phyloP scores from a whole-genome alignment of 2,113 vertebrate genomes.

The Urocitellus parryii region DNA sequence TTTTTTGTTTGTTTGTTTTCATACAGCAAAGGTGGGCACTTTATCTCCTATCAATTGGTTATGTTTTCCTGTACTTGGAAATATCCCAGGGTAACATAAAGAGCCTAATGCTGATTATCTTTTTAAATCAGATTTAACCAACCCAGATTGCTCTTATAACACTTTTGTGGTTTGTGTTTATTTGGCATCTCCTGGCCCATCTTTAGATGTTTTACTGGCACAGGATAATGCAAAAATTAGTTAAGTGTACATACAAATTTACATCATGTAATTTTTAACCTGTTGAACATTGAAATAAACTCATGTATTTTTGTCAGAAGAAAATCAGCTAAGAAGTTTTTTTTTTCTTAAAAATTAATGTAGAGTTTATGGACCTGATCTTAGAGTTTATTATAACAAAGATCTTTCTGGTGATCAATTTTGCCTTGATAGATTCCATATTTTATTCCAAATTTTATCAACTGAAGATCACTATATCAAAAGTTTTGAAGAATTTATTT shows the following conservation, averaged over 20 bases:
- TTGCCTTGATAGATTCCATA: background rate
- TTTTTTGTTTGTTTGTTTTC: background rate
- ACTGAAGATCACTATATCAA: background rate
- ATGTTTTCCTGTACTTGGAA: constrained; percentile 43
- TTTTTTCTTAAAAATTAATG: background rate
- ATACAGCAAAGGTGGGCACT: background rate
- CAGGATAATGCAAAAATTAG: constrained; percentile 25
- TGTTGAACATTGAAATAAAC: constrained; percentile 20
- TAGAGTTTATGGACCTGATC: background rate
- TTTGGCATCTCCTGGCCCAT: constrained; percentile 9
- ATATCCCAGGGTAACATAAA: constrained; percentile 29
- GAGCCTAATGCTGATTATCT: constrained; percentile 20
- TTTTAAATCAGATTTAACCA: constrained; percentile 67
- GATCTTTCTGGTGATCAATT: background rate
- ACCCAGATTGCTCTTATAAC: constrained; percentile 16
- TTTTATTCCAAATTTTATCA: constrained; percentile 20
- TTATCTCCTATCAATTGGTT: constrained; percentile 7
- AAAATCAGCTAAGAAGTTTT: constrained; percentile 6
- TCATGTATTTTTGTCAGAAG: constrained; percentile 50
- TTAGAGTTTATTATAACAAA: background rate
- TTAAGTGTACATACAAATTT: constrained; percentile 6
- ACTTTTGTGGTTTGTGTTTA: constrained; percentile 32
- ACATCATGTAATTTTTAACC: constrained; percentile 2
- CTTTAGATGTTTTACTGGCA: constrained; percentile 49
- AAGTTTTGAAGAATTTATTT: constrained; percentile 14